Evolutionary conservation across 2,113 vertebrate species (phyloP).

Genomic region (Podarcis muralis): DNA sequence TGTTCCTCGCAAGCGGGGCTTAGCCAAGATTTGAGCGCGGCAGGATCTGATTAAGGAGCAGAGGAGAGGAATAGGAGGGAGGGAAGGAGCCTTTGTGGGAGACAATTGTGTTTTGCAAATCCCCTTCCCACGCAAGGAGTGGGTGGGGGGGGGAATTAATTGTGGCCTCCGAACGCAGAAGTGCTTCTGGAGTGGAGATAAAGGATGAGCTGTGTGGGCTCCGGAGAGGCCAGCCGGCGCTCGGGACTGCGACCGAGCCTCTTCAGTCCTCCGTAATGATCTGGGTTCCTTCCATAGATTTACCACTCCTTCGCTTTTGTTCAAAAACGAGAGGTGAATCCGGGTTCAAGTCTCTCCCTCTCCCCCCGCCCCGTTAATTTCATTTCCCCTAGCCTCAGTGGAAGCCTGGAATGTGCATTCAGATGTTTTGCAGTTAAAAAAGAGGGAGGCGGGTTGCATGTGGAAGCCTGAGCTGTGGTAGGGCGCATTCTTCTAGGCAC

Average conservation of each 20-base stretch:
- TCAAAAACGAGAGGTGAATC: not conserved
- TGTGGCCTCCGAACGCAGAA: not conserved
- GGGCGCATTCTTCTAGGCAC: no score
- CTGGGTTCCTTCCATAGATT: not conserved
- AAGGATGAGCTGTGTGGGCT: constrained; percentile 37
- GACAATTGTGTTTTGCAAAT: not conserved
- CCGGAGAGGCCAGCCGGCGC: fast-evolving
- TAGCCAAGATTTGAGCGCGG: fast-evolving
- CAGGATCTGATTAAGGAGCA: not conserved
- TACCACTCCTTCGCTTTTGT: not conserved
- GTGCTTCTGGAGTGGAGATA: constrained; percentile 13
- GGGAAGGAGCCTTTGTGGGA: not conserved
- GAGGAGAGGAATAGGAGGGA: not conserved
- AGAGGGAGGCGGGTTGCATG: no score
- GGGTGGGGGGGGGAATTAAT: constrained; percentile 11
- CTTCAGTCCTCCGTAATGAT: constrained; percentile 22
- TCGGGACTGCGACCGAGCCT: not conserved
- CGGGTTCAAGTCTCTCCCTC: not conserved
- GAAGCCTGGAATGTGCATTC: not conserved
- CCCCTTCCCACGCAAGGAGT: no score
- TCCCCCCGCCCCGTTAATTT: no score
- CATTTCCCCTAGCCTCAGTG: not conserved
- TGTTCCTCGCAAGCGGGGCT: not conserved
- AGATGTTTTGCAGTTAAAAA: no score
- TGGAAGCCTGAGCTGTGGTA: no score